A percentile compares a stretch with the other conserved stretches of the same genome.
These are phyloP conservation scores for Apodemia mormo DNA, from an alignment of 2,888 invertebrate genomes.

Conservation along the genomic window DNA sequence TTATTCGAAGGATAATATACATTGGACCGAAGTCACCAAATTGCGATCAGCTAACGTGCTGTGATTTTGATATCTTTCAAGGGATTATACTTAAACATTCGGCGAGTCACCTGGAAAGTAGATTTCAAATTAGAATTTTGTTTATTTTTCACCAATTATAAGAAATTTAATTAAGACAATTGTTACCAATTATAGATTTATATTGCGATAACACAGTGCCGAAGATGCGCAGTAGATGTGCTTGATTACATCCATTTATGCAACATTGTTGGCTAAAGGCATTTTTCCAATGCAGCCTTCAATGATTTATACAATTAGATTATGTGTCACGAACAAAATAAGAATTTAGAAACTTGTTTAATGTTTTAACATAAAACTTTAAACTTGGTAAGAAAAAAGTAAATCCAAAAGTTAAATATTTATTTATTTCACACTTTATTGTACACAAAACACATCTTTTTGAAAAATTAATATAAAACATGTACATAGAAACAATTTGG, in stretches of 20 bases:
- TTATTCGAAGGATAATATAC: conserved; percentile 45
- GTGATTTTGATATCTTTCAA: conserved; percentile 71
- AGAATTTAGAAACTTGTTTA: no score
- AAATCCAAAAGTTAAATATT: no score
- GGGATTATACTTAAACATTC: conserved; percentile 77
- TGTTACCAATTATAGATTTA: conserved; percentile 62
- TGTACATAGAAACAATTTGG: no score
- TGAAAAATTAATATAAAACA: no score
- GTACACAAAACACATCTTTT: no score
- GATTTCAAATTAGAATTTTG: conserved; percentile 81
- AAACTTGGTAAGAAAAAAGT: no score
- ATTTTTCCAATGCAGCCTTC: not conserved
- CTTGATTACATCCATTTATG: conserved; percentile 59
- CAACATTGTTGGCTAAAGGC: conserved; percentile 21
- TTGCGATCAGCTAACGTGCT: conserved; percentile 65
- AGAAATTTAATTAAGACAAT: conserved; percentile 59
- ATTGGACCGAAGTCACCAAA: conserved; percentile 58
- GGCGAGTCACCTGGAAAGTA: conserved; percentile 81
- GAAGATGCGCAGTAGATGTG: conserved; percentile 54
- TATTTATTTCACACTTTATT: no score
- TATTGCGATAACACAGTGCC: conserved; percentile 54
- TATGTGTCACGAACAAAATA: not conserved
- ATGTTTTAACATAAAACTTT: no score
- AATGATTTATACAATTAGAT: not conserved
- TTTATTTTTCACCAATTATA: conserved; percentile 73